These are phyloP conservation scores for Pentalonia nigronervosa DNA, from an alignment of 1,140 invertebrate species.

Conservation along the genomic window DNA sequence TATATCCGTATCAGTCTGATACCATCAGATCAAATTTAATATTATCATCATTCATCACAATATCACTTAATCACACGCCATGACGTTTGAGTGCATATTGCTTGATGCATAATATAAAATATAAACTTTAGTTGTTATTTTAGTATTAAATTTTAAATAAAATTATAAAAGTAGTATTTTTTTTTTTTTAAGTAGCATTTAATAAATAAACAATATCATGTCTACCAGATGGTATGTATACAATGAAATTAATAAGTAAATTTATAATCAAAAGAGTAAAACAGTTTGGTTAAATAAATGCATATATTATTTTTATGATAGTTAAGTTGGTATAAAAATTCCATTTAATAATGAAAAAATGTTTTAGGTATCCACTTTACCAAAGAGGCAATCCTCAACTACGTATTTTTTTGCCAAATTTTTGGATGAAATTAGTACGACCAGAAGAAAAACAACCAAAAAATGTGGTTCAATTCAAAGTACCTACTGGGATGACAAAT, in stretches of 20 bases:
- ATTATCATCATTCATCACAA: neutral
- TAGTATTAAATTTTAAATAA: neutral
- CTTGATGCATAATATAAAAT: neutral
- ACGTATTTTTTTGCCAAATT: slow-evolving; percentile 88
- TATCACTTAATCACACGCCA: no score
- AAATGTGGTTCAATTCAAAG: slow-evolving; percentile 83
- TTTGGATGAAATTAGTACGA: slow-evolving; percentile 90
- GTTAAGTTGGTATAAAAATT: neutral
- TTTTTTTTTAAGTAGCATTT: neutral
- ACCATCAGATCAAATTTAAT: neutral
- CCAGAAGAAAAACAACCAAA: slow-evolving; percentile 70
- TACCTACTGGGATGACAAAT: slow-evolving; percentile 89
- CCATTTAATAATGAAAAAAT: neutral
- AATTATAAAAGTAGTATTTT: neutral
- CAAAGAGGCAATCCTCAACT: slow-evolving; percentile 89
- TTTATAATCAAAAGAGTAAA: neutral
- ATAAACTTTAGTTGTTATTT: neutral
- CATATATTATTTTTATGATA: neutral
- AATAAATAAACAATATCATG: neutral
- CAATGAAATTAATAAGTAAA: neutral
- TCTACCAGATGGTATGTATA: slow-evolving; percentile 43
- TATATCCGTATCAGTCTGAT: neutral
- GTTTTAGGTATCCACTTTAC: slow-evolving; percentile 82
- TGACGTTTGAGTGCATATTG: neutral
- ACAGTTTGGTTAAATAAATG: neutral